These are phyloP conservation scores for Polyommatus icarus DNA, from an alignment of 2,888 invertebrate species.

Conservation along the genomic window DNA sequence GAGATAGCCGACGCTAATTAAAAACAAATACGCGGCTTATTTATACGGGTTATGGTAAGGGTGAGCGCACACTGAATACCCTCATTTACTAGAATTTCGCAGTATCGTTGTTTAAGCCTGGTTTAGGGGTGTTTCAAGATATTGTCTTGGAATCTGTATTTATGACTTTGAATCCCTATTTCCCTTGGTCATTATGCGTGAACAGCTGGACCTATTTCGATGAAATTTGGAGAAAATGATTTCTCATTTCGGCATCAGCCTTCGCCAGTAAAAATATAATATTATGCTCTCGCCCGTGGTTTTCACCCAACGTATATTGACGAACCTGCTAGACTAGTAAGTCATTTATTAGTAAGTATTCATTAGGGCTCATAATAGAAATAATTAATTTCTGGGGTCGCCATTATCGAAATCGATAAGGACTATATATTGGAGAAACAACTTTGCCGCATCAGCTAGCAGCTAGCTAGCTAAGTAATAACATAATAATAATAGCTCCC, in stretches of 20 bases:
- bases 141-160: background rate
- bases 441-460: too few species aligned
- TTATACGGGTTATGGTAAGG: constrained; percentile 36
- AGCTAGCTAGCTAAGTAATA: too few species aligned
- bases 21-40: constrained; percentile 44
- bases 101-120: background rate
- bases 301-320: too few species aligned
- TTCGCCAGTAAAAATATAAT: too few species aligned
- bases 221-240: too few species aligned
- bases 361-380: constrained; percentile 8
- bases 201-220: too few species aligned
- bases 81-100: background rate
- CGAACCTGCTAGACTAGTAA: background rate
- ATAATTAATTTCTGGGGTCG: background rate
- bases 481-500: too few species aligned
- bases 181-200: too few species aligned
- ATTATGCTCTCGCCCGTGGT: too few species aligned
- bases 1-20: constrained; percentile 41
- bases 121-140: too few species aligned
- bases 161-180: background rate
- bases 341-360: background rate
- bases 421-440: background rate
- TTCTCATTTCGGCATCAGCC: too few species aligned
- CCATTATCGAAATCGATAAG: background rate
- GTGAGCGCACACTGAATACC: constrained; percentile 19